phyloP scores from a whole-genome alignment of 2,113 vertebrate genomes.

The Catagonus wagneri region DNA sequence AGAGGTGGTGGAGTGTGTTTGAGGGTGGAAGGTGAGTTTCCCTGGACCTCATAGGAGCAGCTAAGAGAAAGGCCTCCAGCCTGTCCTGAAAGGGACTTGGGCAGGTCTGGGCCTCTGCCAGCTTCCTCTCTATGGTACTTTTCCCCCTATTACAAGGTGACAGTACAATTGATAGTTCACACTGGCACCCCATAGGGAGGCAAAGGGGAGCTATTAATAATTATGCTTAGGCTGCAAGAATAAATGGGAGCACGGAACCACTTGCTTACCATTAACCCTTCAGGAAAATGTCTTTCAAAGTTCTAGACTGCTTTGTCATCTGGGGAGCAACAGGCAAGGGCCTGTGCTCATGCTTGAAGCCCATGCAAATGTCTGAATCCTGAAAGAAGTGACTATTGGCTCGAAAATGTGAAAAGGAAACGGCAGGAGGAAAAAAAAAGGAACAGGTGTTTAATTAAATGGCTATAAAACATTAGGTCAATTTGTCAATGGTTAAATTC shows the following conservation, averaged over 20 bases:
- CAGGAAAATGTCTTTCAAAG: background rate
- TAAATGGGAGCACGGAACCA: background rate
- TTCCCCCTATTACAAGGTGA: background rate
- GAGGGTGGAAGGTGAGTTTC: background rate
- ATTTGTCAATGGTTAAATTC: slow-evolving; percentile 22
- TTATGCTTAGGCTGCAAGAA: background rate
- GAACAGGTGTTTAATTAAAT: background rate
- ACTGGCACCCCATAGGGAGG: background rate
- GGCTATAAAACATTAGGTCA: background rate
- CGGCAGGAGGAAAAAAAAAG: slow-evolving; percentile 20
- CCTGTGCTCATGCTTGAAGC: background rate
- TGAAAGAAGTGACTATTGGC: background rate
- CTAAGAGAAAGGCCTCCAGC: background rate
- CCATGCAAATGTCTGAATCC: background rate
- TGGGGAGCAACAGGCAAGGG: background rate
- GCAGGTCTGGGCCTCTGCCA: background rate
- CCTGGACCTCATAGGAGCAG: background rate
- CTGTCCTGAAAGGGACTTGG: background rate
- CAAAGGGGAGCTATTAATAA: background rate
- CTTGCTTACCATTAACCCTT: background rate
- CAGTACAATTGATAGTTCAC: background rate
- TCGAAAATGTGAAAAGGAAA: slow-evolving; percentile 7
- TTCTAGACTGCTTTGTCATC: background rate
- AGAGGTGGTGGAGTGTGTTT: background rate
- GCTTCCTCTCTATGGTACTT: background rate